Conservation (phyloP, 2,113 vertebrate genomes). For the Eleginops maclovinus region DNA sequence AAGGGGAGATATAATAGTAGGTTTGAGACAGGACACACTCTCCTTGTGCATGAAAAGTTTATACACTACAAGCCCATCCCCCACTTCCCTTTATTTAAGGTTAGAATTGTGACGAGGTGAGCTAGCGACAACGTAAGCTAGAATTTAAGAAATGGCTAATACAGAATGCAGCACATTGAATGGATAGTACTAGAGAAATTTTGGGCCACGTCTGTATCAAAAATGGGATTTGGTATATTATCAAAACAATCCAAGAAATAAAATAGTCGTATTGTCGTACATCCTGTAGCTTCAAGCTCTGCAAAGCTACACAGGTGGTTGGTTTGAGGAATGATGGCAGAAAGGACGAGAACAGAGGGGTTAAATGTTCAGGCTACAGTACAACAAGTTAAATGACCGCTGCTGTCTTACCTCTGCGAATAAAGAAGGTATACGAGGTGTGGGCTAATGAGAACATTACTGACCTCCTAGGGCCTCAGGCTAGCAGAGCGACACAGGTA, state of each 20-base stretch:
- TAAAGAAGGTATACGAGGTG: slow-evolving; percentile 34
- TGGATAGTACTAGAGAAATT: background rate
- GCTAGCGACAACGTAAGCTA: background rate
- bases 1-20: no score
- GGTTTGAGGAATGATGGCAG: slow-evolving; percentile 17
- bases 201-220: background rate
- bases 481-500: slow-evolving; percentile 39
- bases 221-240: background rate
- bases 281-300: no score
- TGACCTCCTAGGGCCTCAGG: slow-evolving; percentile 39
- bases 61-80: background rate
- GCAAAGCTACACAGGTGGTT: background rate
- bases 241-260: background rate
- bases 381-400: slow-evolving; percentile 41
- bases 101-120: no score
- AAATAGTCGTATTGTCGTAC: no score
- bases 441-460: slow-evolving; percentile 69
- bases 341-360: slow-evolving; percentile 1
- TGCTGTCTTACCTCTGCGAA: slow-evolving; percentile 34
- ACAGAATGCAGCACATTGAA: background rate
- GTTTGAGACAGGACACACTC: no score
- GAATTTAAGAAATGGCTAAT: background rate
- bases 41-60: background rate
- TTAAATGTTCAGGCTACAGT: slow-evolving; percentile 3
- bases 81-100: no score